Evolutionary conservation across 2,797 vertebrate species (phyloP).

Genomic region (Poliocrania exsul): DNA sequence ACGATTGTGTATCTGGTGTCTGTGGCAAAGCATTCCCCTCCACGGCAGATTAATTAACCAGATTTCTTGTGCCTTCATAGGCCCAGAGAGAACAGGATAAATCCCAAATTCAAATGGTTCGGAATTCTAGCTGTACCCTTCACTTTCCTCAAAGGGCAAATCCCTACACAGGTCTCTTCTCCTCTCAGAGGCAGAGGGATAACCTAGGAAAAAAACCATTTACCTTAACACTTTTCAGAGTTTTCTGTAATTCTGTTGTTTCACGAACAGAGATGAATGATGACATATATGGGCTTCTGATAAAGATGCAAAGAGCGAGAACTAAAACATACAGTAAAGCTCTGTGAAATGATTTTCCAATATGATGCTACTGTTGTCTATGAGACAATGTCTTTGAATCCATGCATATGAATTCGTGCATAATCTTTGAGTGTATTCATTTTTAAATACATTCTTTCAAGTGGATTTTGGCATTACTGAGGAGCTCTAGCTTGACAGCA

Average conservation of each 20-base stretch:
- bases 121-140: conserved; percentile 6
- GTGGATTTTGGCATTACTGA: conserved; percentile 40
- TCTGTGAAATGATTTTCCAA: conserved; percentile 21
- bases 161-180: not conserved
- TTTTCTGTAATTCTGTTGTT: conserved; percentile 34
- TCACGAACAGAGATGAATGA: conserved; percentile 41
- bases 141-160: conserved; percentile 2
- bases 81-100: not conserved
- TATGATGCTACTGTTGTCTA: conserved; percentile 48
- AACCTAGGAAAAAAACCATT: not conserved
- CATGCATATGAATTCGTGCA: conserved; percentile 55
- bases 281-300: conserved; percentile 62
- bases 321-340: conserved; percentile 41
- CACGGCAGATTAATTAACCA: not conserved
- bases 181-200: not conserved
- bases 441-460: conserved; percentile 58
- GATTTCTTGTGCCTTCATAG: not conserved
- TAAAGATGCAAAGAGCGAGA: conserved; percentile 61
- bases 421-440: conserved; percentile 54
- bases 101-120: not conserved
- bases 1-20: not conserved
- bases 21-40: not conserved
- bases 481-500: conserved; percentile 33
- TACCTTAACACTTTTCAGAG: conserved; percentile 28
- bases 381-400: conserved; percentile 59